Evolutionary conservation across 2,888 invertebrate genomes (phyloP).

Genomic region (Eupithecia subfuscata): DNA sequence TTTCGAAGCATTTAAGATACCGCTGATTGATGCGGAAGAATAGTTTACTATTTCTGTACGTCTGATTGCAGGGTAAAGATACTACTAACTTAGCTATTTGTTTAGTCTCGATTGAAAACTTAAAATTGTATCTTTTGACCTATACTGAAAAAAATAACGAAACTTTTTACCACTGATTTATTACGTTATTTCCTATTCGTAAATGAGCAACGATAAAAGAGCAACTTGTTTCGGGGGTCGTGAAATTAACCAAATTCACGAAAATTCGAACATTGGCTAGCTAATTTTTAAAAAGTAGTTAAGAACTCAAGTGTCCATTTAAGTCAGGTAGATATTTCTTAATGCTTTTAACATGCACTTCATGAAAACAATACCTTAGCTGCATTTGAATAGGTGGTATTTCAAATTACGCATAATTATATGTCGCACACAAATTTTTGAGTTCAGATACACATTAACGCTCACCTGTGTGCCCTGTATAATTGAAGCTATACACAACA

Average conservation of each 20-base stretch:
- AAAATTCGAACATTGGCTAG: background rate
- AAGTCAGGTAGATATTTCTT: background rate
- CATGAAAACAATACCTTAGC: constrained; percentile 16
- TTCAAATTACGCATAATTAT: constrained; percentile 39
- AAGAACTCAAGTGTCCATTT: background rate
- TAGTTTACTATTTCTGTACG: constrained; percentile 15
- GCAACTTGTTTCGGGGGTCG: background rate
- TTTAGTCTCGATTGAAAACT: background rate
- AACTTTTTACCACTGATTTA: background rate
- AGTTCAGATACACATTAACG: constrained; percentile 35
- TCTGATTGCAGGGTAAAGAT: background rate
- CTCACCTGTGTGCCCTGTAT: constrained; percentile 15
- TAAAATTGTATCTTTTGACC: background rate
- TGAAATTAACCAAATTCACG: background rate
- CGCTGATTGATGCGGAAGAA: constrained; percentile 15
- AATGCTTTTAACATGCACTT: constrained; percentile 4
- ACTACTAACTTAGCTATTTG: background rate
- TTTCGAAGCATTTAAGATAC: constrained; percentile 22
- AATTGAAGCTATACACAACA: too few relatives aligned
- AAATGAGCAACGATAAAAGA: background rate
- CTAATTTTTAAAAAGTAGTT: too few relatives aligned
- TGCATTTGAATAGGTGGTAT: constrained; percentile 20
- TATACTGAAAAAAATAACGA: background rate
- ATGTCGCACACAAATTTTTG: constrained; percentile 18
- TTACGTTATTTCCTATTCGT: background rate